A percentile compares a stretch with the other conserved stretches of the same genome.
phyloP scores from a whole-genome alignment of 2,888 invertebrate species.

The Charanyca ferruginea region DNA sequence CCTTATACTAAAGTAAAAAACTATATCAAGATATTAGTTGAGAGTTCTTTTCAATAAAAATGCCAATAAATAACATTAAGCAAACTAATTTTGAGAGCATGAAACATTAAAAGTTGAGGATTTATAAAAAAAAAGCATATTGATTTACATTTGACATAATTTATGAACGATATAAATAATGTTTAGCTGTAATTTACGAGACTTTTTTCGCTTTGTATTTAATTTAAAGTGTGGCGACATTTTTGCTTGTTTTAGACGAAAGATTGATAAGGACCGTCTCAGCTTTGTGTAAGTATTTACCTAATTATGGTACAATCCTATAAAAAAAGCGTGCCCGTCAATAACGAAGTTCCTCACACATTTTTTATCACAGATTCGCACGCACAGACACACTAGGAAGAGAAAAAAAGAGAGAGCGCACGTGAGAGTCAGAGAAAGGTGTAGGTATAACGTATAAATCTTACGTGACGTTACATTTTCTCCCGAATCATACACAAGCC shows the following conservation, averaged over 20 bases:
- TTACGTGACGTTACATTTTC: too few relatives aligned
- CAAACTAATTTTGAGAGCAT: slow-evolving; percentile 53
- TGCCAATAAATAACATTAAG: slow-evolving; percentile 52
- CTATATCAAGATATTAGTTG: slow-evolving; percentile 39
- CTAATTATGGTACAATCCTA: too few relatives aligned
- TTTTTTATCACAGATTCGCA: too few relatives aligned
- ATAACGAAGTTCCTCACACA: too few relatives aligned
- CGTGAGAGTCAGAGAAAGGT: too few relatives aligned
- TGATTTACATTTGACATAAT: slow-evolving; percentile 60
- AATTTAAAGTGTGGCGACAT: slow-evolving; percentile 39
- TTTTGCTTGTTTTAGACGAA: slow-evolving; percentile 12
- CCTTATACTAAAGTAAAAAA: slow-evolving; percentile 25
- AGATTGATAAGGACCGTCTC: slow-evolving; percentile 22
- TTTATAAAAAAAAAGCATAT: slow-evolving; percentile 47
- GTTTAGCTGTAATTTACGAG: slow-evolving; percentile 39
- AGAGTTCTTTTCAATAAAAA: slow-evolving; percentile 59
- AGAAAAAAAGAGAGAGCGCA: too few relatives aligned
- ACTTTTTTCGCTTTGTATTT: slow-evolving; percentile 31
- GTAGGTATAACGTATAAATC: too few relatives aligned
- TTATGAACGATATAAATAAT: slow-evolving; percentile 54
- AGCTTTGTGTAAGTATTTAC: too few relatives aligned
- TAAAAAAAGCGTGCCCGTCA: too few relatives aligned
- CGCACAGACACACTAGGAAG: too few relatives aligned
- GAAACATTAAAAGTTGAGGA: slow-evolving; percentile 40
- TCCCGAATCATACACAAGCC: too few relatives aligned